These are phyloP conservation scores for Vireo altiloquus DNA, from an alignment of 2,113 vertebrate species.

Conservation along the genomic window DNA sequence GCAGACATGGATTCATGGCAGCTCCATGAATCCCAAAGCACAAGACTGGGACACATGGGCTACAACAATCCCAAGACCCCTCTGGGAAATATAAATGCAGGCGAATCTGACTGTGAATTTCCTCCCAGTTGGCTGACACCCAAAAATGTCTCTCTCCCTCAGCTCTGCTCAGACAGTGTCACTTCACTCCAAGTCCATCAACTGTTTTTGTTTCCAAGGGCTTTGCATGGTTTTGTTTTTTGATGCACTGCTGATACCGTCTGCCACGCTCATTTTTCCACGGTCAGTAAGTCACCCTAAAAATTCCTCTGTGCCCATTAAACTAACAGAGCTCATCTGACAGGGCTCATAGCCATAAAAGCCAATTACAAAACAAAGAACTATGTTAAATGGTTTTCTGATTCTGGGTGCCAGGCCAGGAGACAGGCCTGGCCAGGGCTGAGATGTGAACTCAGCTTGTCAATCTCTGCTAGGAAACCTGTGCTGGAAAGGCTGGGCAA, in stretches of 20 bases:
- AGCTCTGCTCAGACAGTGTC: background rate
- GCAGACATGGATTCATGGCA: background rate
- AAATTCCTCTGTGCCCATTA: conserved; percentile 50
- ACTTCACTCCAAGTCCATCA: conserved; percentile 32
- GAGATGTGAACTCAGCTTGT: background rate
- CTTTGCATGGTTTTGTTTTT: background rate
- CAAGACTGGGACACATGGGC: background rate
- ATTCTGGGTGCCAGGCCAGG: background rate
- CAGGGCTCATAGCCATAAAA: background rate
- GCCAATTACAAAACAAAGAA: background rate
- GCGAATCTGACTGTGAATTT: background rate
- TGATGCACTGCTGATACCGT: conserved; percentile 22
- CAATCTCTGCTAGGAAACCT: background rate
- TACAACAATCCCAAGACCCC: background rate
- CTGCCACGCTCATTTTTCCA: background rate
- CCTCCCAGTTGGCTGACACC: background rate
- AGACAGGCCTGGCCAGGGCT: background rate
- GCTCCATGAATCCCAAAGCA: background rate
- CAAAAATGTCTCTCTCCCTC: background rate
- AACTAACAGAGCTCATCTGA: conserved; percentile 39
- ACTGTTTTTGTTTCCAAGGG: conserved; percentile 40
- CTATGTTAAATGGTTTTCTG: conserved; percentile 1
- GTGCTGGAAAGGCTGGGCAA: background rate
- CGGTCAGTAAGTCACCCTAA: conserved; percentile 39
- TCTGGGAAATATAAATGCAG: background rate